Base-by-base conservation (phyloP, 2,888 invertebrate species). In the Diarsia rubi region DNA sequence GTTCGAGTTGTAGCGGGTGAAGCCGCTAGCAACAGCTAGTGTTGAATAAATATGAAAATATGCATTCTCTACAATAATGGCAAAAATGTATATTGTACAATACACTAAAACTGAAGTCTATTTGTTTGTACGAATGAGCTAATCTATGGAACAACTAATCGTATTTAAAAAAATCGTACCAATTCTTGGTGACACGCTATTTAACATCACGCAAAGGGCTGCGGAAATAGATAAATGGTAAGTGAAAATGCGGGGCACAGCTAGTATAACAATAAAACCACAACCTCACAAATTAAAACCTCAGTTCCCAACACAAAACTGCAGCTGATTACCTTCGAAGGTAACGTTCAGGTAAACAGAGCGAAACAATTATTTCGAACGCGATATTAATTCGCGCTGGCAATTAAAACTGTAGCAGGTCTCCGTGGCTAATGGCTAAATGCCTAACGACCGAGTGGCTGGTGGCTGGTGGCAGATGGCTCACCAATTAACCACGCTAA, bases 331-430 rank as follows among this genome's bases (percentile, higher is more conserved):
- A 71, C 54, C 57, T 52, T 52, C 54, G 54, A 79, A 76, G 66
- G 70, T 81, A 83, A 86, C 82, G 72, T 78, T 66, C 64, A 69
- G 68, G 72, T 81, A 79, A 82, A 84, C 81, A 79, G 66, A 78
- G 66, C 77, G 69, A 77, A 85, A 82, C 81, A 88, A 86, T 89
- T 83, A 85, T 78, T 84, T 59, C 64, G 80, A 84, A 79, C 69
- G 63, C 71, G 72, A 73, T 79, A 86, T 86, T 87, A 86, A 86
- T 88, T 75, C 73, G 69, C 37, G 68, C 42, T 67, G 70, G 81
- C 81, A 88, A 87, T 88, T 88, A 86, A 88, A 87, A 87, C 76
- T 81, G 84, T 84, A 71, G 75, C 69, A 59, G 70, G 74, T 70
- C 69, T 59, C 45, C 73, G 62, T 68, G 72, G 72, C 75, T 75